Evolutionary conservation across 2,113 vertebrate genomes (phyloP).

Genomic region (Chamaetylas fuelleborni): DNA sequence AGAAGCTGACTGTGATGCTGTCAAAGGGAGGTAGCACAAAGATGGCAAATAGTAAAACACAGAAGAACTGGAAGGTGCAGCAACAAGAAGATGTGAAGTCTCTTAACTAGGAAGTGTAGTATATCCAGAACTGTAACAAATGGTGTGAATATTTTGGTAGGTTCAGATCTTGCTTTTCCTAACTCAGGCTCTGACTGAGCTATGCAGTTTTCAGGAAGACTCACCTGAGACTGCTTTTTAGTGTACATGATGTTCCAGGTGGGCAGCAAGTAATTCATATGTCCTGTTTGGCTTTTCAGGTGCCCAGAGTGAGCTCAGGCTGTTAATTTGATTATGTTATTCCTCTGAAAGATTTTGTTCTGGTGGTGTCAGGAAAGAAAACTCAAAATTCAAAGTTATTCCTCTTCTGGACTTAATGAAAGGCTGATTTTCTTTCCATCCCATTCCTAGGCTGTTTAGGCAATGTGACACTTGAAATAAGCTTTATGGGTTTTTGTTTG

Average conservation of each 20-base stretch:
- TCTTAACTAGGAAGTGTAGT: neutral
- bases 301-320: neutral
- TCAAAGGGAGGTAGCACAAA: neutral
- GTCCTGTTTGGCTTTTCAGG: neutral
- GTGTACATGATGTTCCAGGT: fast-evolving
- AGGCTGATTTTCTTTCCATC: neutral
- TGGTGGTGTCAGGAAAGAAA: neutral
- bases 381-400: neutral
- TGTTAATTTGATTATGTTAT: neutral
- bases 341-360: neutral
- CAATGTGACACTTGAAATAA: neutral
- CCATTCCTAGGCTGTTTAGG: neutral
- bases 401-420: neutral
- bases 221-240: neutral
- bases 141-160: neutral
- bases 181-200: neutral
- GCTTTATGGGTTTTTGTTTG: neutral
- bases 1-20: neutral
- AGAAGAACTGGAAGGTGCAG: neutral
- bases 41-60: neutral
- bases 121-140: neutral
- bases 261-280: neutral
- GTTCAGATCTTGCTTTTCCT: neutral
- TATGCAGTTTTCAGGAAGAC: neutral
- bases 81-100: neutral